These are phyloP conservation scores for Rosalia funebris DNA, from an alignment of 2,888 invertebrate species.

Conservation along the genomic window DNA sequence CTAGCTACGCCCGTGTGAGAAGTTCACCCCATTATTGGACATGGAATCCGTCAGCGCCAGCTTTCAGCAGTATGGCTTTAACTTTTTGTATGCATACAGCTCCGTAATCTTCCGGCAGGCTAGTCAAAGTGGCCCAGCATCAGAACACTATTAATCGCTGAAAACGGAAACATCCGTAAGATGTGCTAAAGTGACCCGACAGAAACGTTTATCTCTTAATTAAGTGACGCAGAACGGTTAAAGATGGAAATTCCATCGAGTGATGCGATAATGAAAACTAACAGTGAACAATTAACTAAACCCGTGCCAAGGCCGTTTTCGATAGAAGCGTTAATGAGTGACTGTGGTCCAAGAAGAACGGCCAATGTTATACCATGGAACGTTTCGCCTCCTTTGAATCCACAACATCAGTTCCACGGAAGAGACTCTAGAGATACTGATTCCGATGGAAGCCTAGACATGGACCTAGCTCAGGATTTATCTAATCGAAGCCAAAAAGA, in stretches of 20 bases:
- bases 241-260: constrained; percentile 50
- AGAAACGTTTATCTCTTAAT: neutral
- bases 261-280: constrained; percentile 45
- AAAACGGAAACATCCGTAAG: neutral
- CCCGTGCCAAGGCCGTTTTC: constrained; percentile 71
- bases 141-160: no score
- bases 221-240: neutral
- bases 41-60: constrained; percentile 15
- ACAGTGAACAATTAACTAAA: constrained; percentile 54
- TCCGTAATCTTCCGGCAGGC: neutral
- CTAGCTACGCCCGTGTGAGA: constrained; percentile 45
- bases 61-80: constrained; percentile 42
- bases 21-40: constrained; percentile 22
- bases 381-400: constrained; percentile 38
- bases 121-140: neutral
- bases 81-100: constrained; percentile 42
- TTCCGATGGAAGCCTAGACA: constrained; percentile 61
- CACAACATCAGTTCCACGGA: constrained; percentile 40
- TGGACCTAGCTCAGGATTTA: constrained; percentile 62
- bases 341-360: constrained; percentile 55
- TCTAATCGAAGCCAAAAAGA: constrained; percentile 59
- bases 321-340: constrained; percentile 71
- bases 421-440: constrained; percentile 55
- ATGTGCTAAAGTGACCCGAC: neutral
- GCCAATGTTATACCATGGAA: constrained; percentile 48